Conservation (phyloP, 2,888 invertebrate species). For the Chymomyza fuscimana region DNA sequence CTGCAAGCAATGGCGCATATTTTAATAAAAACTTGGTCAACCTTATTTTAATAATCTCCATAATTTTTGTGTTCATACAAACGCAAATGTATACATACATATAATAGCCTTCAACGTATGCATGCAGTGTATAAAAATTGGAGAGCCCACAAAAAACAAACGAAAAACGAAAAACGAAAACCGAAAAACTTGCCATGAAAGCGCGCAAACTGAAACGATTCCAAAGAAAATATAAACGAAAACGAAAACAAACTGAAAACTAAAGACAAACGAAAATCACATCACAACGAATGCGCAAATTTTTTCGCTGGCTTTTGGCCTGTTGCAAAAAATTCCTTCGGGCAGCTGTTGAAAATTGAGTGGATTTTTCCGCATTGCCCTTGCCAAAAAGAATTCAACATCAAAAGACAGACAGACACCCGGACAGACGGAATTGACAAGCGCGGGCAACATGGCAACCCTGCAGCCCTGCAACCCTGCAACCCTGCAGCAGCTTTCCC, state of each 20-base stretch:
- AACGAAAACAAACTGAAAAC: background rate
- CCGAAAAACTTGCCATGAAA: background rate
- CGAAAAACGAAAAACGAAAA: conserved; percentile 6
- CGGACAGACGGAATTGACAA: background rate
- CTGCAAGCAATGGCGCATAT: too few species aligned
- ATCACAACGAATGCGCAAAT: background rate
- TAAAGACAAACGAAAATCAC: conserved; percentile 4
- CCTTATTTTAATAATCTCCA: too few species aligned
- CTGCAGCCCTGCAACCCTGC: background rate
- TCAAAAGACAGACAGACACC: background rate
- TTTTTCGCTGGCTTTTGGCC: background rate
- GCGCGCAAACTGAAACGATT: background rate
- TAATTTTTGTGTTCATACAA: too few species aligned
- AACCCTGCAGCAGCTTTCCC: conserved; percentile 1
- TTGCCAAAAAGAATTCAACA: background rate
- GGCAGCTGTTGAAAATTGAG: conserved; percentile 47
- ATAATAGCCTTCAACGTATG: too few species aligned
- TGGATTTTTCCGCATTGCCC: conserved; percentile 33
- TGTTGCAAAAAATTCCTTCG: conserved; percentile 5
- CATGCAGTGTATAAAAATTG: too few species aligned
- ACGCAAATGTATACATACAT: too few species aligned
- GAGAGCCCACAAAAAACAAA: background rate
- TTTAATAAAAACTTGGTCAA: too few species aligned
- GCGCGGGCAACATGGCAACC: background rate
- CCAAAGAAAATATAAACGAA: background rate